These are phyloP conservation scores for Copsychus sechellarum DNA, from an alignment of 2,113 vertebrate genomes.

Conservation along the genomic window DNA sequence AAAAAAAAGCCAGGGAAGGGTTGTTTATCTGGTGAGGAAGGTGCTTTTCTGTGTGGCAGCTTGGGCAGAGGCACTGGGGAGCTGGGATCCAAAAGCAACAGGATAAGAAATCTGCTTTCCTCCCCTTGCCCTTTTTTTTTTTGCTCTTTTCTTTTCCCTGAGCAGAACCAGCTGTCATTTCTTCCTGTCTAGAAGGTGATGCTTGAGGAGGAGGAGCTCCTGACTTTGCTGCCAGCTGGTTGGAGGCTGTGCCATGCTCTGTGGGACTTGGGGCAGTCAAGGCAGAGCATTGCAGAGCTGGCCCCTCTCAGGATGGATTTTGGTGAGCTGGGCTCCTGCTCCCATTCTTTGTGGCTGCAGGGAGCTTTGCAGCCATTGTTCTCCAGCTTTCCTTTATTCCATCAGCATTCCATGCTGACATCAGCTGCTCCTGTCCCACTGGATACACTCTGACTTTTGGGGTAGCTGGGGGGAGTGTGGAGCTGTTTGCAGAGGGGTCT, in stretches of 20 bases:
- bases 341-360: not conserved
- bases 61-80: not conserved
- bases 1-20: constrained; percentile 66
- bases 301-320: not conserved
- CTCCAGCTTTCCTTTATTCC: not conserved
- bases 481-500: not conserved
- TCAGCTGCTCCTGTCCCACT: not conserved
- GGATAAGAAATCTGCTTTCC: not conserved
- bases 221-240: rapidly evolving
- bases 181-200: not conserved
- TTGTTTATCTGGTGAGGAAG: constrained; percentile 77
- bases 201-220: not conserved
- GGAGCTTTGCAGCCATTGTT: constrained; percentile 43
- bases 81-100: not conserved
- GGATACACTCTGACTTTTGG: rapidly evolving
- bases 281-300: not conserved
- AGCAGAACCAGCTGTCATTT: not conserved
- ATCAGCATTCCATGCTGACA: not conserved
- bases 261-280: not conserved
- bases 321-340: not conserved
- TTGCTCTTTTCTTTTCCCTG: not conserved
- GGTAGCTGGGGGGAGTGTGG: not conserved
- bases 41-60: constrained; percentile 64
- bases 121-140: not conserved
- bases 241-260: not conserved